Conservation (phyloP, 2,888 invertebrate species). For the Parapristionchus giblindavisi region DNA sequence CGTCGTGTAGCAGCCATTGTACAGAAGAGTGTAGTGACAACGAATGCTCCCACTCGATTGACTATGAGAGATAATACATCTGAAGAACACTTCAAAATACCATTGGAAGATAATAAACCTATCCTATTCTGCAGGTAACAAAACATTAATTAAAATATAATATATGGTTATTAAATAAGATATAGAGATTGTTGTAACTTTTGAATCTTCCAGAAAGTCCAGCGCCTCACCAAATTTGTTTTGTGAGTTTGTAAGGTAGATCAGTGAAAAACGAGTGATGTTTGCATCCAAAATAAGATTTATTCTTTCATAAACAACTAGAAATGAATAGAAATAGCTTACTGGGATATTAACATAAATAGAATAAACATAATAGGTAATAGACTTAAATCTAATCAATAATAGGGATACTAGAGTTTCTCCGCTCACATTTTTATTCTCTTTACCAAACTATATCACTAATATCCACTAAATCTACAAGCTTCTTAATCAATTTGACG, state of each 20-base stretch:
- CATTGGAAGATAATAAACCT: constrained; percentile 60
- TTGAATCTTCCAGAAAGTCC: constrained; percentile 10
- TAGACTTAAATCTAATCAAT: neutral
- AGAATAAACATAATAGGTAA: neutral
- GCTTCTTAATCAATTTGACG: too few relatives aligned
- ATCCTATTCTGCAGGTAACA: constrained; percentile 54
- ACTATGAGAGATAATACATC: constrained; percentile 21
- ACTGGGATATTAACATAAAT: neutral
- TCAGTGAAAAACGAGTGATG: too few relatives aligned
- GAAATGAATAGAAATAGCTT: neutral
- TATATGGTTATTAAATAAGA: neutral
- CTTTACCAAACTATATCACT: too few relatives aligned
- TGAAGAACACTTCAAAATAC: constrained; percentile 51
- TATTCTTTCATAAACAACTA: neutral
- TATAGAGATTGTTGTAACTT: neutral
- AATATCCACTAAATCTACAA: too few relatives aligned
- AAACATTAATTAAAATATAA: neutral
- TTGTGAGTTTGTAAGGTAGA: constrained; percentile 27
- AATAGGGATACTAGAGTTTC: too few relatives aligned
- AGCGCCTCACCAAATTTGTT: constrained; percentile 18
- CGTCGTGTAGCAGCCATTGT: constrained; percentile 35
- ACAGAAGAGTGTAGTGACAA: constrained; percentile 38
- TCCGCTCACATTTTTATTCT: neutral
- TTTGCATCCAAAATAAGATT: too few relatives aligned
- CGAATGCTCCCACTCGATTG: constrained; percentile 27